Conservation (phyloP, 2,888 invertebrate species). For the Leuctra nigra region DNA sequence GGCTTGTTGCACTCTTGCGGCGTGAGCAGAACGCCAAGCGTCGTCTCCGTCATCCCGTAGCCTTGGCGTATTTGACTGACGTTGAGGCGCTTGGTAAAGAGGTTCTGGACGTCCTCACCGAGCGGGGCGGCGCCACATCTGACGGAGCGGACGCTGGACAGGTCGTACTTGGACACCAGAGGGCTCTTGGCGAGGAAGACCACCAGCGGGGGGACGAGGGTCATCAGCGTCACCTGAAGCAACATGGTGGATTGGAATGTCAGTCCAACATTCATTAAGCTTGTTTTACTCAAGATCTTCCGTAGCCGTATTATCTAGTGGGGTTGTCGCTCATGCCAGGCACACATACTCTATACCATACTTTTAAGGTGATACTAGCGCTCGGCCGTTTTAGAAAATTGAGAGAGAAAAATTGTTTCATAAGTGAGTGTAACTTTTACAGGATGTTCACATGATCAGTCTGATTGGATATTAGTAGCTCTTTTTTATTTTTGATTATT, state of each 20-base stretch:
- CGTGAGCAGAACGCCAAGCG: conserved; percentile 19
- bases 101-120: conserved; percentile 56
- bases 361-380: no score
- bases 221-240: conserved; percentile 53
- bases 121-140: conserved; percentile 79
- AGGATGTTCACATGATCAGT: no score
- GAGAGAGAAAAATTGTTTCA: no score
- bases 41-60: conserved; percentile 37
- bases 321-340: no score
- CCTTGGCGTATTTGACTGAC: conserved; percentile 57
- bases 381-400: no score
- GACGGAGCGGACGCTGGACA: conserved; percentile 61
- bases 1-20: conserved; percentile 9
- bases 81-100: conserved; percentile 39
- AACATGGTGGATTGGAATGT: not conserved
- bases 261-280: not conserved
- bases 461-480: no score
- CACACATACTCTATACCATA: no score
- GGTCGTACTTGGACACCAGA: conserved; percentile 64
- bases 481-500: no score
- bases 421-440: no score
- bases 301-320: no score
- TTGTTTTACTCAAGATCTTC: not conserved
- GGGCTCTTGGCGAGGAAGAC: conserved; percentile 79
- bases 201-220: conserved; percentile 77